phyloP scores from a whole-genome alignment of 2,113 vertebrate genomes.

The Alethe castanea region DNA sequence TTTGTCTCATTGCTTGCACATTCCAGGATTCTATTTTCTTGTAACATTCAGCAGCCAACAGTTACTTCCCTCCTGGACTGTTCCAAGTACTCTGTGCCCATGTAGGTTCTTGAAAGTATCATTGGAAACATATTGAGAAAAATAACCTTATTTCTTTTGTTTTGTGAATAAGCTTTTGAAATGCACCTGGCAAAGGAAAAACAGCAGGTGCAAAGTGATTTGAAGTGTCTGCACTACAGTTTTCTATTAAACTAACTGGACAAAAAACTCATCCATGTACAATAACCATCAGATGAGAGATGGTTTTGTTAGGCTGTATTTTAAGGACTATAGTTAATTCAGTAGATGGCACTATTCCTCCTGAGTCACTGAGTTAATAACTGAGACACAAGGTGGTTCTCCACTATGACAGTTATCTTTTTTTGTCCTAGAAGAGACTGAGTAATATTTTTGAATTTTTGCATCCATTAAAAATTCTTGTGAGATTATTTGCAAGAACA shows the following conservation, averaged over 20 bases:
- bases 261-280: not conserved
- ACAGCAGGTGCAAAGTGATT: not conserved
- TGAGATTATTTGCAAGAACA: not conserved
- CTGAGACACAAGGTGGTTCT: not conserved
- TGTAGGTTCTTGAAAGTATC: not conserved
- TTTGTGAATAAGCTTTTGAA: conserved; percentile 21
- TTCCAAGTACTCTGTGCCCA: not conserved
- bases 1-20: not conserved
- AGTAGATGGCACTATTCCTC: conserved; percentile 58
- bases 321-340: not conserved
- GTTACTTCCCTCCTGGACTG: not conserved
- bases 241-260: not conserved
- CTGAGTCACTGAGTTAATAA: not conserved
- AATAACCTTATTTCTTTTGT: not conserved
- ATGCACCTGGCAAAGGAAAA: not conserved
- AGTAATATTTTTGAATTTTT: not conserved
- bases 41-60: not conserved
- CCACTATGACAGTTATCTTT: not conserved
- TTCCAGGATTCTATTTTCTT: not conserved
- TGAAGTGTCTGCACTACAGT: not conserved
- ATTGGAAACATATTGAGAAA: not conserved
- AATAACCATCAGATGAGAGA: not conserved
- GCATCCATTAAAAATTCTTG: not conserved
- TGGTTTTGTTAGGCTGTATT: not conserved
- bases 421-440: not conserved